phyloP scores from a whole-genome alignment of 2,113 vertebrate species.

The Lepus timidus region DNA sequence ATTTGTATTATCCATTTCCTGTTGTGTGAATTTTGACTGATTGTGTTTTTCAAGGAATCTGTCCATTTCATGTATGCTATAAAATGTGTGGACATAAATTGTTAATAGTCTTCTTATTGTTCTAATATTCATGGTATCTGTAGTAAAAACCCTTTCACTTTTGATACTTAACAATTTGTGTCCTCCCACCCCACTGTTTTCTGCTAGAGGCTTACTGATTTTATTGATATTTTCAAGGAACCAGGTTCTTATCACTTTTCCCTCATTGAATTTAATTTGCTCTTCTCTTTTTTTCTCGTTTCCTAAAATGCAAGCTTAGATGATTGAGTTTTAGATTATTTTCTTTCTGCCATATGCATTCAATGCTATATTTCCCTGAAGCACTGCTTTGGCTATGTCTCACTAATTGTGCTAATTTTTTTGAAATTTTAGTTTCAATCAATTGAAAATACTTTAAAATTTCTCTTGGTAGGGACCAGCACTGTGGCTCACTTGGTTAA shows the following conservation, averaged over 20 bases:
- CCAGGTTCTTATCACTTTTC: not conserved
- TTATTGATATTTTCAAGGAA: not conserved
- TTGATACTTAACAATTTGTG: not conserved
- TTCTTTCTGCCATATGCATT: not conserved
- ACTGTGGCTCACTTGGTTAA: no score
- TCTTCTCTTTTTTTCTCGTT: not conserved
- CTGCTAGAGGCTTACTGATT: not conserved
- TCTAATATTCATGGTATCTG: no score
- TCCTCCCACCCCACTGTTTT: no score
- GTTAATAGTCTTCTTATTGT: not conserved
- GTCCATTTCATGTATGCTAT: no score
- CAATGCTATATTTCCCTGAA: not conserved
- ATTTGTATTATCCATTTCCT: no score
- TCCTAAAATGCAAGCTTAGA: not conserved
- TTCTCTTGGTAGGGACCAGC: not conserved
- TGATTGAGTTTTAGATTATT: not conserved
- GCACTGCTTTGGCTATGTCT: not conserved
- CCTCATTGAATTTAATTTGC: not conserved
- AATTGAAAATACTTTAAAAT: not conserved
- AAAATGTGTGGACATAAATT: not conserved
- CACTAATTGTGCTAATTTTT: not conserved
- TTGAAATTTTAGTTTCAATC: conserved; percentile 13
- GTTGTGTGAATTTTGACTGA: no score
- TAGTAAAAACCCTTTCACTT: not conserved
- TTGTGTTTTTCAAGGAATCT: no score